These are phyloP conservation scores for Sciurus niger DNA, from an alignment of 2,113 vertebrate genomes.

Conservation along the genomic window DNA sequence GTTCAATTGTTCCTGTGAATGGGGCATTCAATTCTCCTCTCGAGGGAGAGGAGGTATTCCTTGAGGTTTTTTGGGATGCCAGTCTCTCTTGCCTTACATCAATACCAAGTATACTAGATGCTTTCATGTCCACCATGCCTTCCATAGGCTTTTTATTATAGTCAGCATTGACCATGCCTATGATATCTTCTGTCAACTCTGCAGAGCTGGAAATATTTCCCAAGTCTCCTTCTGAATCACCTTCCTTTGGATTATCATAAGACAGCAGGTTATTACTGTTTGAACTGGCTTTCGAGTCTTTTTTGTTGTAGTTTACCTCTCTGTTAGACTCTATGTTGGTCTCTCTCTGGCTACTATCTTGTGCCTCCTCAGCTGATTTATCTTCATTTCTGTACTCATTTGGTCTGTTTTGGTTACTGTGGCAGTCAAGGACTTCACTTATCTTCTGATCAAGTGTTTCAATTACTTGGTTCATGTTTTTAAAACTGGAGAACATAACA, in stretches of 20 bases:
- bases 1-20: not conserved
- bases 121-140: not conserved
- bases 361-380: not conserved
- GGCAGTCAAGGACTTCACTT: conserved; percentile 10
- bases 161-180: not conserved
- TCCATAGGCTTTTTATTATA: not conserved
- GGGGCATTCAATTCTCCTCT: not conserved
- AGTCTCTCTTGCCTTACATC: not conserved
- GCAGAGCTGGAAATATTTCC: conserved; percentile 31
- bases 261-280: not conserved
- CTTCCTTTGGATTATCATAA: conserved; percentile 28
- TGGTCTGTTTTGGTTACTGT: conserved; percentile 23
- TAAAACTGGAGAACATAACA: conserved; percentile 20
- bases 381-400: conserved; percentile 52
- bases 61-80: not conserved
- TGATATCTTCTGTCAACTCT: not conserved
- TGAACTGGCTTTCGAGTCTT: not conserved
- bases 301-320: not conserved
- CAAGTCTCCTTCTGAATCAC: conserved; percentile 43
- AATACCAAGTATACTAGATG: fast-evolving
- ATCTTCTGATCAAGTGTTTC: not conserved
- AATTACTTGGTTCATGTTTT: not conserved
- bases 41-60: conserved; percentile 31
- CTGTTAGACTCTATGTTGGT: not conserved
- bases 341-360: not conserved